Conservation (phyloP, 2,888 invertebrate genomes). For the Plagiodera versicolora region DNA sequence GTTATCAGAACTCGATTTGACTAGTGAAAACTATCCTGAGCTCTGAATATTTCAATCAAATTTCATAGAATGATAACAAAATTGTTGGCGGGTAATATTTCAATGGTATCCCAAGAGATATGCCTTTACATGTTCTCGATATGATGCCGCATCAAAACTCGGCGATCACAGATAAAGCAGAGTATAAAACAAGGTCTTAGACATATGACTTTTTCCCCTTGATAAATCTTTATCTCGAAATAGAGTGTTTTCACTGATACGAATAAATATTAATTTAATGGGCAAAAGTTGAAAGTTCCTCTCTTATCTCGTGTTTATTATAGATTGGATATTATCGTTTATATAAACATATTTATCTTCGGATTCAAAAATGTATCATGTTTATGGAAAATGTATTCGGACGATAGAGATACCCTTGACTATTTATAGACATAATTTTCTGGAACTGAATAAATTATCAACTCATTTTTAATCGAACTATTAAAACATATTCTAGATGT, state of each 20-base stretch:
- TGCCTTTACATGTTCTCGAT: not conserved
- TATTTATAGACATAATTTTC: not conserved
- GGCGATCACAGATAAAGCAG: not conserved
- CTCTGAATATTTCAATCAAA: too few species aligned
- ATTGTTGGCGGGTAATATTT: not conserved
- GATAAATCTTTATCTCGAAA: conserved; percentile 34
- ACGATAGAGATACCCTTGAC: not conserved
- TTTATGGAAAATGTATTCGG: conserved; percentile 11
- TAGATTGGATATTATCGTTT: conserved; percentile 25
- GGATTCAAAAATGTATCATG: conserved; percentile 20
- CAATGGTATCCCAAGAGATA: not conserved
- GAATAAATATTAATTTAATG: conserved; percentile 34
- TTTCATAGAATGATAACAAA: too few species aligned
- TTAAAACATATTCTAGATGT: too few species aligned
- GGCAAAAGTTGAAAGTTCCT: conserved; percentile 33
- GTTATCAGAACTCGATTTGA: too few species aligned
- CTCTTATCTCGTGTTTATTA: conserved; percentile 28
- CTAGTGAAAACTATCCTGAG: too few species aligned
- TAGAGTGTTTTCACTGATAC: conserved; percentile 33
- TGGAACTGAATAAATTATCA: not conserved
- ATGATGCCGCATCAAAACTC: not conserved
- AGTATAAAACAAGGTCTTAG: conserved; percentile 27
- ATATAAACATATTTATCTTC: conserved; percentile 30
- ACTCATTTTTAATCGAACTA: not conserved
- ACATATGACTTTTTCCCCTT: conserved; percentile 34